Base-by-base conservation (phyloP, 2,888 invertebrate species). In the Campaea margaritaria region DNA sequence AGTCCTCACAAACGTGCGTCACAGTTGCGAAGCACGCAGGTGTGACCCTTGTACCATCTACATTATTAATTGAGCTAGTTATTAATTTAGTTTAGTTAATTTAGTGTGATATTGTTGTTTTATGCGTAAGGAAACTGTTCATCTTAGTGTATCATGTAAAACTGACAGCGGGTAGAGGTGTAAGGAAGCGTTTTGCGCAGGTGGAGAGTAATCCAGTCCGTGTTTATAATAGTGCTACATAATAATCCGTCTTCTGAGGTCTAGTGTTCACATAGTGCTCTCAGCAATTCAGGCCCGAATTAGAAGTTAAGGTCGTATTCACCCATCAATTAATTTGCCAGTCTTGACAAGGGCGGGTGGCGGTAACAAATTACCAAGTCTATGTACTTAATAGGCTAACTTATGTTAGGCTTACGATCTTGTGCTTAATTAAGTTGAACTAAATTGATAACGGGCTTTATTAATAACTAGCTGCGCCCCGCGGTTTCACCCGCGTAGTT, bases 301-400 rank as follows among this genome's bases (percentile, higher is more conserved):
- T 49, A 39, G 39, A 50, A 50, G 49, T 14, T 49, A 50, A 34
- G 46, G 42, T 41, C 42, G n/a, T 13, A 31, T 28, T 58, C 46
- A 42, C 41, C 52, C 43, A 58, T 53, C 44, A 48, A 58, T 58
- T 54, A 53, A 58, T 58, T 53, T 27, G 14, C 28, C 42, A 31
- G 28, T n/a, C 27, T 42, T 52, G 58, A 38, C 58, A 54, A 59
- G 53, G 47, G n/a, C 45, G 47, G 46, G 38, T 8, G 50, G 14
- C 49, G 43, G 44, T 46, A 55, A 60, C 60, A 60, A 60, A 60
- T 60, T 60, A 60, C 46, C 46, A 55, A 55, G 55, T 47, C 54
- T 42, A 34, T 27, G 12, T 48, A 38, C 36, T 5, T 58, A 58
- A 58, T 53, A 48, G 47, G 34, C 48, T 58, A 46, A 34, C 46